Conservation (phyloP, 1,140 invertebrate species). For the Drosophila subpulchrella region DNA sequence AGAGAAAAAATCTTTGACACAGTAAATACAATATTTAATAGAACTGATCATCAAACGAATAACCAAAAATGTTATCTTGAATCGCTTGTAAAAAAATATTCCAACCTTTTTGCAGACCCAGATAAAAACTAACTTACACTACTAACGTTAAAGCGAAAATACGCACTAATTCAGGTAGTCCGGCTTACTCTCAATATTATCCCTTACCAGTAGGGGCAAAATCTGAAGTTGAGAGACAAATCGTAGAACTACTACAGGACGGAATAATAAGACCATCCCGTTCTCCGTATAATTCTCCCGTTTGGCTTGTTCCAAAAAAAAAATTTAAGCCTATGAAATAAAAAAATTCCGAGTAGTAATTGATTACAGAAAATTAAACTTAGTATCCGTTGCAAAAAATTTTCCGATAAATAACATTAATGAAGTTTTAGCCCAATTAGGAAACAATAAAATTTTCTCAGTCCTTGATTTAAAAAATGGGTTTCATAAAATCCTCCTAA, state of each 20-base stretch:
- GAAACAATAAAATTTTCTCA: background rate
- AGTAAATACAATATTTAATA: conserved; percentile 34
- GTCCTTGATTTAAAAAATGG: background rate
- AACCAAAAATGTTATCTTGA: conserved; percentile 13
- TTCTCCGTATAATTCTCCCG: conserved; percentile 47
- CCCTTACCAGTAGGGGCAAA: conserved; percentile 37
- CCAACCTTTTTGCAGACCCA: conserved; percentile 36
- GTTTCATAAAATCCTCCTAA: background rate
- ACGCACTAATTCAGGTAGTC: conserved; percentile 10
- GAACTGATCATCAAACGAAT: conserved; percentile 6
- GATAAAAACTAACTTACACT: conserved; percentile 37
- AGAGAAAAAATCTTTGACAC: conserved; percentile 35
- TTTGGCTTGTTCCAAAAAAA: conserved; percentile 21
- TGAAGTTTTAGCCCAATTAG: background rate
- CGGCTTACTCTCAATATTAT: conserved; percentile 43
- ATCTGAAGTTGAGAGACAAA: conserved; percentile 33
- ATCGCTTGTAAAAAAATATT: conserved; percentile 1
- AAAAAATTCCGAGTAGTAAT: background rate
- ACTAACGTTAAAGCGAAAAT: conserved; percentile 45
- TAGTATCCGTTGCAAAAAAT: background rate
- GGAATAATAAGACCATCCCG: conserved; percentile 31
- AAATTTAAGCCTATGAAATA: background rate
- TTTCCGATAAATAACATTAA: too few relatives aligned
- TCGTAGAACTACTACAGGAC: conserved; percentile 37
- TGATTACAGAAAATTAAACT: background rate